phyloP scores from a whole-genome alignment of 2,888 invertebrate species.

The Stomorhina lunata region DNA sequence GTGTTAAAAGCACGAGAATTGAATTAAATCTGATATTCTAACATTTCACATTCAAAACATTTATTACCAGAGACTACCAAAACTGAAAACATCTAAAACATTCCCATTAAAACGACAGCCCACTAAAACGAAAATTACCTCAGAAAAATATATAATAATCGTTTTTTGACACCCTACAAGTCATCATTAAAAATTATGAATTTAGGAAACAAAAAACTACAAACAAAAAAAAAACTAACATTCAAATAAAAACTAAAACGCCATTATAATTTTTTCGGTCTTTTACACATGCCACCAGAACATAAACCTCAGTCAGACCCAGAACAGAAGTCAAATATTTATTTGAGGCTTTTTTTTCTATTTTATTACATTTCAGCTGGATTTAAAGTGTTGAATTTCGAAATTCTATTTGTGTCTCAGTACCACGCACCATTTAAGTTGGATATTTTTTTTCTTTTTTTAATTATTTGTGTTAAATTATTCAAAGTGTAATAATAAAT shows the following conservation, averaged over 20 bases:
- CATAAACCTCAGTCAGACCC: too few relatives aligned
- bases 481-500: background rate
- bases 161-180: constrained; percentile 52
- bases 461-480: background rate
- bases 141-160: constrained; percentile 37
- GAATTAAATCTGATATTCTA: constrained; percentile 32
- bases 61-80: background rate
- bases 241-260: background rate
- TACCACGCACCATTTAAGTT: constrained; percentile 29
- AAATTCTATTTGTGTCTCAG: background rate
- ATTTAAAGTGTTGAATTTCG: too few relatives aligned
- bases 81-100: background rate
- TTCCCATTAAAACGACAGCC: background rate
- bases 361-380: too few relatives aligned
- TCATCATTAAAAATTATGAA: constrained; percentile 61
- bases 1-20: constrained; percentile 59
- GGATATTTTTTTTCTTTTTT: too few relatives aligned
- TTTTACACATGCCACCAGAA: background rate
- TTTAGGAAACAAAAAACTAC: constrained; percentile 50
- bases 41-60: background rate
- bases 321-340: too few relatives aligned
- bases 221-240: background rate
- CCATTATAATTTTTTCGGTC: background rate
- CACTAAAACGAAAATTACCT: constrained; percentile 34
- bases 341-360: too few relatives aligned